These are phyloP conservation scores for Oncorhynchus keta DNA, from an alignment of 2,113 vertebrate species.

Conservation along the genomic window DNA sequence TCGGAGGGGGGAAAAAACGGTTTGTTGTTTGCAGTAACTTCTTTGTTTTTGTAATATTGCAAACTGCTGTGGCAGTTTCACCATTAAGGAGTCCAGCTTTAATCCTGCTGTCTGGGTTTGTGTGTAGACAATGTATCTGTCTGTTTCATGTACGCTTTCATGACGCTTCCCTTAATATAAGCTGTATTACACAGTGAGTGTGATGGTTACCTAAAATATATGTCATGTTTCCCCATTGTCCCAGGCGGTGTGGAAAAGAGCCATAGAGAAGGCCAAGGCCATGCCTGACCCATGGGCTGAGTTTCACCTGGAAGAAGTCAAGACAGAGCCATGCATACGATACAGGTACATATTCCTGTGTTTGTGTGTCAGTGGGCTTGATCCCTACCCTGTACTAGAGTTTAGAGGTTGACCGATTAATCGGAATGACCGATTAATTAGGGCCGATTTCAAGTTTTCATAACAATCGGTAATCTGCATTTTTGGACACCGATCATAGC, in stretches of 20 bases:
- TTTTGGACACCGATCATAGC: too few species aligned
- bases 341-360: conserved; percentile 81
- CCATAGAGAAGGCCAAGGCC: conserved; percentile 89
- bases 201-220: background rate
- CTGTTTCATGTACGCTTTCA: too few species aligned
- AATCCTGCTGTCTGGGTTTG: too few species aligned
- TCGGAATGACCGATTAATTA: too few species aligned
- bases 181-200: background rate
- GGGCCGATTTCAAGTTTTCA: too few species aligned
- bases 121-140: too few species aligned
- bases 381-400: conserved; percentile 7
- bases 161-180: background rate
- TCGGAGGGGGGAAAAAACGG: too few species aligned
- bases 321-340: conserved; percentile 82
- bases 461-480: too few species aligned
- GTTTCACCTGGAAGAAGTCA: conserved; percentile 91
- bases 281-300: conserved; percentile 98
- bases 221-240: conserved; percentile 14
- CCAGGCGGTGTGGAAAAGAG: conserved; percentile 91
- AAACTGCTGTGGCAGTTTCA: too few species aligned
- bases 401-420: conserved; percentile 24
- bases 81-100: too few species aligned
- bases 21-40: too few species aligned
- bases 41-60: too few species aligned
- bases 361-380: conserved; percentile 14